A percentile compares a stretch with the other conserved stretches of the same genome.
phyloP scores from a whole-genome alignment of 2,113 vertebrate species.

The Leptocoma aspasia region DNA sequence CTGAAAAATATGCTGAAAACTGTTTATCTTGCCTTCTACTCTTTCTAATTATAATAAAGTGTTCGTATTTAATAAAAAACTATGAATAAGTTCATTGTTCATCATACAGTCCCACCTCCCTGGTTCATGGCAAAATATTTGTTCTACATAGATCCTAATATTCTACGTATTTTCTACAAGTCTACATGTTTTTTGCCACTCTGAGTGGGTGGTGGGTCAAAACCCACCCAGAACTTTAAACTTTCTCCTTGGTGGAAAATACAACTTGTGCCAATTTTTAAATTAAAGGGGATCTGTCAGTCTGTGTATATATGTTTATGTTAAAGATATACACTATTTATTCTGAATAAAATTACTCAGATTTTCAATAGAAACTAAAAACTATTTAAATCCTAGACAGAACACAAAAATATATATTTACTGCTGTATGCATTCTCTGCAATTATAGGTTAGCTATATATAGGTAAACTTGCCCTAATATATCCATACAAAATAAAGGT shows the following conservation, averaged over 20 bases:
- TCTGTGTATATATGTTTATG: not conserved
- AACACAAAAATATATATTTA: not conserved
- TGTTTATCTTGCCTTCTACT: not conserved
- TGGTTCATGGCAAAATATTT: not conserved
- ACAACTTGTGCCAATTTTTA: not conserved
- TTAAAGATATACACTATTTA: not conserved
- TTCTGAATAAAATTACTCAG: not conserved
- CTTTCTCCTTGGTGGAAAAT: not conserved
- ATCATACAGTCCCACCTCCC: not conserved
- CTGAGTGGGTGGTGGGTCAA: not conserved
- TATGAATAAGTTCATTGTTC: not conserved
- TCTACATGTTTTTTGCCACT: not conserved
- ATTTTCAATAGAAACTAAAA: slow-evolving; percentile 26
- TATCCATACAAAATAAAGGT: not conserved
- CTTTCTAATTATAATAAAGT: not conserved
- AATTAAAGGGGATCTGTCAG: not conserved
- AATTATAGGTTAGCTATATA: not conserved
- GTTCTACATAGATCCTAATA: not conserved
- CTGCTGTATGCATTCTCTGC: not conserved
- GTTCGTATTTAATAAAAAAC: not conserved
- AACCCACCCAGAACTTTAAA: not conserved
- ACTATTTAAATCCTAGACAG: not conserved
- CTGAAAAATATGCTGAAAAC: not conserved
- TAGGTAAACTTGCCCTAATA: not conserved
- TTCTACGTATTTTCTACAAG: not conserved